Percentiles rank a stretch among this genome's conserved stretches.
Conservation (phyloP, 2,797 vertebrate species). For the Hoplostethus atlanticus region DNA sequence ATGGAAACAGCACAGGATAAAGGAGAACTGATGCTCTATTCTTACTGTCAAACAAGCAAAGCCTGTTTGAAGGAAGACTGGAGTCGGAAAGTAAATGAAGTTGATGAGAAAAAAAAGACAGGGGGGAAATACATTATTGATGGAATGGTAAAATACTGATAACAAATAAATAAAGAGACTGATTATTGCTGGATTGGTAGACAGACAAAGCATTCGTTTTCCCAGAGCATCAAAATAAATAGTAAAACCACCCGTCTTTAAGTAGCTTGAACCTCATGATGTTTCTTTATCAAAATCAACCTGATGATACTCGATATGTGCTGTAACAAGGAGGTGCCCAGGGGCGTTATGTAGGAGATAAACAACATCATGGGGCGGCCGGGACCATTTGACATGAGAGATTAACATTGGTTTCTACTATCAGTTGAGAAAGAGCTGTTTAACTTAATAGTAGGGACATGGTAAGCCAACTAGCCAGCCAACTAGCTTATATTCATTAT, state of each 20-base stretch:
- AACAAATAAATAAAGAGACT: constrained; percentile 18
- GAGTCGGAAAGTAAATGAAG: background rate
- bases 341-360: too few species aligned
- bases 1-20: constrained; percentile 12
- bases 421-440: too few species aligned
- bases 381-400: too few species aligned
- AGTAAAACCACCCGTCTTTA: constrained; percentile 15
- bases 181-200: constrained; percentile 10
- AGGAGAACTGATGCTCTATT: constrained; percentile 16
- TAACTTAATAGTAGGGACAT: too few species aligned
- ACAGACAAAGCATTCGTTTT: constrained; percentile 17
- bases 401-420: too few species aligned
- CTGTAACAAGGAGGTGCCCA: too few species aligned
- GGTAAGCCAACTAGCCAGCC: too few species aligned
- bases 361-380: too few species aligned
- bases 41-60: constrained; percentile 18
- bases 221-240: constrained; percentile 1
- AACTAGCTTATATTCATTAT: too few species aligned
- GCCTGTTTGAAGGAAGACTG: background rate
- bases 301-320: too few species aligned
- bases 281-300: constrained; percentile 19
- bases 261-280: constrained; percentile 30
- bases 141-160: background rate
- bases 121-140: background rate
- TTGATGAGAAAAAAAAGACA: constrained; percentile 9